Evolutionary conservation across 2,797 vertebrate genomes (phyloP).

Genomic region (Galagoides demidoff): DNA sequence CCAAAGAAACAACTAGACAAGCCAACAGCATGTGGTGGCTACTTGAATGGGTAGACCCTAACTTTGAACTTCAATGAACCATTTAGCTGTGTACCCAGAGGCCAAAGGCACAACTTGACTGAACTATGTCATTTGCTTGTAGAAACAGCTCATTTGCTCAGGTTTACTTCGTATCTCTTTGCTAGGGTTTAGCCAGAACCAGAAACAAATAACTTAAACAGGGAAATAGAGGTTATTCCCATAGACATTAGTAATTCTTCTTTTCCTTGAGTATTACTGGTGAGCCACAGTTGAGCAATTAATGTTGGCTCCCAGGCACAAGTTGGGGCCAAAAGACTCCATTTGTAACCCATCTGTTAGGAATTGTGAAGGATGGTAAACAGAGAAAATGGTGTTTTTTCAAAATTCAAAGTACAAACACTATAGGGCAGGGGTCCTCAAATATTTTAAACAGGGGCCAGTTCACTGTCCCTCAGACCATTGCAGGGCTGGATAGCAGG

Average conservation of each 20-base stretch:
- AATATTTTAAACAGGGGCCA: no score
- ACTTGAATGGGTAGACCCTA: neutral
- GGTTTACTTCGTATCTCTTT: neutral
- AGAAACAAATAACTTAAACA: slow-evolving; percentile 48
- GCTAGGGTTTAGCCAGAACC: neutral
- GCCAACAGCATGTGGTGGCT: neutral
- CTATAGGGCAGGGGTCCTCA: neutral
- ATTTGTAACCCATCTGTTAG: neutral
- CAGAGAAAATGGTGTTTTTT: neutral
- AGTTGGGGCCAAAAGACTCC: neutral
- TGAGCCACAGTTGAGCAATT: neutral
- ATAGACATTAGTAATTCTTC: neutral
- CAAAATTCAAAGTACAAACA: neutral
- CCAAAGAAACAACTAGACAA: neutral
- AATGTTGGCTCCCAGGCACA: neutral
- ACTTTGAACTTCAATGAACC: neutral
- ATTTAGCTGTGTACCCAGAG: neutral
- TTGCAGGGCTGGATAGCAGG: no score
- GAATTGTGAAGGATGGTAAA: neutral
- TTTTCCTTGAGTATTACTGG: neutral
- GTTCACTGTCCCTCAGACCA: no score
- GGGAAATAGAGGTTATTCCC: neutral
- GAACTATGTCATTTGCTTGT: neutral
- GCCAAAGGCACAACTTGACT: neutral
- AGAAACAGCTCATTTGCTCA: neutral